Evolutionary conservation across 2,888 invertebrate species (phyloP).

Genomic region (Parochlus steinenii): DNA sequence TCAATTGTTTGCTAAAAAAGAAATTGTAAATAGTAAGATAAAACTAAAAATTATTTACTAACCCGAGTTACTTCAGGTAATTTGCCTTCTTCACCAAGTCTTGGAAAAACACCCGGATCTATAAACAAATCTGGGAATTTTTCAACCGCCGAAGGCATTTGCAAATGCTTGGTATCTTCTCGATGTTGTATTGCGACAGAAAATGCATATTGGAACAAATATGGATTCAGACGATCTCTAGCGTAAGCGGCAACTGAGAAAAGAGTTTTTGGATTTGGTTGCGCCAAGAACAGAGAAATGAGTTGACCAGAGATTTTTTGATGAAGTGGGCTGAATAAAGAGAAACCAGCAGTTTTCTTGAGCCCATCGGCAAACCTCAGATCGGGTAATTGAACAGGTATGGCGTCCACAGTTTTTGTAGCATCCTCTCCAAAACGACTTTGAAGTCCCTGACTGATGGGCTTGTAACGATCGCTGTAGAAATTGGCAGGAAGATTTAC

Average conservation of each 20-base stretch:
- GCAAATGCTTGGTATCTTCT: slow-evolving; percentile 46
- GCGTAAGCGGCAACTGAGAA: slow-evolving; percentile 50
- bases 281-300: no score
- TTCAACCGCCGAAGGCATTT: slow-evolving; percentile 61
- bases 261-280: slow-evolving; percentile 49
- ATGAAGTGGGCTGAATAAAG: no score
- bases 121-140: slow-evolving; percentile 71
- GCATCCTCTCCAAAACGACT: slow-evolving; percentile 37
- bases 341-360: no score
- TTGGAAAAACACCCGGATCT: slow-evolving; percentile 51
- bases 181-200: slow-evolving; percentile 52
- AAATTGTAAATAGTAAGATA: neutral
- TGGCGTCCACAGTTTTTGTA: no score
- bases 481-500: slow-evolving; percentile 47
- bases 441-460: slow-evolving; percentile 34
- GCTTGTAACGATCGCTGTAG: slow-evolving; percentile 35
- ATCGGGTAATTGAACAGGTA: no score
- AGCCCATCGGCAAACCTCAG: no score
- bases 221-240: slow-evolving; percentile 51
- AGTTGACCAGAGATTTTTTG: no score
- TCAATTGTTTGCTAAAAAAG: slow-evolving; percentile 24
- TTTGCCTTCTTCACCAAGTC: slow-evolving; percentile 44
- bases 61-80: no score
- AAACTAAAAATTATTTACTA: no score
- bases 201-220: slow-evolving; percentile 54